Base-by-base conservation (phyloP, 2,113 vertebrate genomes). In the Stercorarius parasiticus region DNA sequence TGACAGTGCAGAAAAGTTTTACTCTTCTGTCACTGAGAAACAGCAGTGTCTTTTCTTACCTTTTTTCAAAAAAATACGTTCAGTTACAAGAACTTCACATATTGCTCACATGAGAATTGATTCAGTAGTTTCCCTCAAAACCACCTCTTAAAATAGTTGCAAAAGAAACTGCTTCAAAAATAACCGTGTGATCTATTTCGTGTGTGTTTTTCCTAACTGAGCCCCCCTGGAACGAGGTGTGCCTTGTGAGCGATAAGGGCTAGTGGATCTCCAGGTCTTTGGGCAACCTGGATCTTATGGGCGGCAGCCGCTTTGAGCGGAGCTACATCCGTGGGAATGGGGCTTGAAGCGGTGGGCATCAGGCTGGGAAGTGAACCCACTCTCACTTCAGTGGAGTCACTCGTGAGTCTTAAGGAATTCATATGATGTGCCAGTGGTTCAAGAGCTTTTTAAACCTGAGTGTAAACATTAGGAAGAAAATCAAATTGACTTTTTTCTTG, bases 351-450 rank as follows among this genome's bases (percentile, higher is more conserved):
- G 50, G 6, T 2, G 32, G 36, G 3, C 2, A 5, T 21, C 64
- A 13, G 67, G 34, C 10, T 55, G 73, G 79, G 30, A 4, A 59
- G 47, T 20, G 91, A 90, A n/a, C 42, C 34, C 27, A 1, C 11
- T 6, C 42, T 22, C 58, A 23, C 32, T 58, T 29, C 18, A 3
- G 20, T 38, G 67, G 10, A 58, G 43, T 67, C 49, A 14, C 16
- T 61, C 9, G 0, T 27, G 40, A 45, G 15, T 36, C 34, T 27
- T 16, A 8, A 21, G 42, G 29, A 47, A 49, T 20, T 20, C 9
- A 0, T 38, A 2, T 36, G 45, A 13, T 0, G 0, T 66, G 42
- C 67, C 23, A 1, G 26, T 49, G 36, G 5, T 49, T 53, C 49
- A 40, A 53, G 76, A 58, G 45, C 18, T 53, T 82, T 82, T 27